phyloP scores from a whole-genome alignment of 2,888 invertebrate species.

The Crematogaster levior region DNA sequence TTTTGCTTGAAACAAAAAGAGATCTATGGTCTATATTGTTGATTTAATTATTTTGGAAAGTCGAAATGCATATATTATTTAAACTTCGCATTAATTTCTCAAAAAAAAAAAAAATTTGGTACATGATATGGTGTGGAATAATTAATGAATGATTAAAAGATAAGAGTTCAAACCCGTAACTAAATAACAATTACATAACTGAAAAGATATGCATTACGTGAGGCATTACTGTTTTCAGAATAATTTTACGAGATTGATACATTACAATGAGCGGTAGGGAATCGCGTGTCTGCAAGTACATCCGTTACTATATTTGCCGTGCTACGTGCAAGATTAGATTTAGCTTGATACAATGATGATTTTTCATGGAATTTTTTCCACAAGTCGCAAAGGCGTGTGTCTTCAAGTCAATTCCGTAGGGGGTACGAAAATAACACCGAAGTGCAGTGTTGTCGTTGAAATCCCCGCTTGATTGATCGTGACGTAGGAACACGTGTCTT shows the following conservation, averaged over 20 bases:
- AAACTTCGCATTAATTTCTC: background rate
- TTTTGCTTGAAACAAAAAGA: background rate
- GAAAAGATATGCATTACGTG: background rate
- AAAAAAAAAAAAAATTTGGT: too few species aligned
- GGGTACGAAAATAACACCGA: constrained; percentile 18
- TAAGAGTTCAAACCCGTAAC: background rate
- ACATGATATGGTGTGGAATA: too few species aligned
- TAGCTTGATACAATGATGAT: background rate
- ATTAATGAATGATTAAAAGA: background rate
- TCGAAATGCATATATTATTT: background rate
- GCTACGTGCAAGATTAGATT: background rate
- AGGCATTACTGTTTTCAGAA: background rate
- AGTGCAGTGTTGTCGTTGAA: constrained; percentile 25
- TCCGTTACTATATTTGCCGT: background rate
- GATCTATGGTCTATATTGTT: background rate
- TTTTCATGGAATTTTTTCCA: background rate
- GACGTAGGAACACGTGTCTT: constrained; percentile 45
- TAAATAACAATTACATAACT: constrained; percentile 16
- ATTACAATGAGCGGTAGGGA: constrained; percentile 1
- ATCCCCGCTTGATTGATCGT: constrained; percentile 40
- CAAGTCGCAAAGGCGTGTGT: background rate
- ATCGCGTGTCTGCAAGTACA: background rate
- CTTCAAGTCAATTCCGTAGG: constrained; percentile 19
- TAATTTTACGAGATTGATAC: background rate
- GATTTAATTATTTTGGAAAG: background rate